Conservation (phyloP, 2,797 vertebrate genomes). For the Heteromormyrus szaboi region DNA sequence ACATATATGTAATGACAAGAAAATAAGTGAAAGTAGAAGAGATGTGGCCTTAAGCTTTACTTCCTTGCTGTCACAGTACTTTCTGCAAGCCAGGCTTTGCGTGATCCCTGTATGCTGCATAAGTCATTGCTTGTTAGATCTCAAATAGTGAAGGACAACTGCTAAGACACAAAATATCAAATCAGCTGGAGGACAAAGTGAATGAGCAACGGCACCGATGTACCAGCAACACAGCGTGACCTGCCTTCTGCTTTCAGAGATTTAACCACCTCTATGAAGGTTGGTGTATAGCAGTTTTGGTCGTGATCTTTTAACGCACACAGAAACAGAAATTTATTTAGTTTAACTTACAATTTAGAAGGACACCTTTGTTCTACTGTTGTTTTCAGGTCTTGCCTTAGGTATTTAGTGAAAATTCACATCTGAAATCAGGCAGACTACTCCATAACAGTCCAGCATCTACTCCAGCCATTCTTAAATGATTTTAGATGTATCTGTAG, state of each 20-base stretch:
- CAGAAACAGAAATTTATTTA: neutral
- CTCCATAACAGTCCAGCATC: neutral
- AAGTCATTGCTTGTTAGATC: neutral
- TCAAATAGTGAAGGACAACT: neutral
- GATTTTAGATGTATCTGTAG: neutral
- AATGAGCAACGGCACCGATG: neutral
- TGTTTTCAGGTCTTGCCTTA: neutral
- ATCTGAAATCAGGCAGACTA: neutral
- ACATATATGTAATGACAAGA: neutral
- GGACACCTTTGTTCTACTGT: neutral
- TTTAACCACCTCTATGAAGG: neutral
- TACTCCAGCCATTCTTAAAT: neutral
- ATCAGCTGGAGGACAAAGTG: neutral
- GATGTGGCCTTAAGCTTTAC: neutral
- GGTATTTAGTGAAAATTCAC: neutral
- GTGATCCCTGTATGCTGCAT: neutral
- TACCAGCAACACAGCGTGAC: neutral
- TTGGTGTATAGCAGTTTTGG: neutral
- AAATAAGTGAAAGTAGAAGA: neutral
- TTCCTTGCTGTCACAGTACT: neutral
- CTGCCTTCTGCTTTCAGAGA: neutral
- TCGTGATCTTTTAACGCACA: neutral
- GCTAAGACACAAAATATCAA: neutral
- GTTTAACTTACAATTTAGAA: neutral
- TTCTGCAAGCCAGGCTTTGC: neutral